Percentiles rank a stretch among this genome's conserved stretches.
Evolutionary conservation across 2,888 invertebrate genomes (phyloP).

Genomic region (Exocentrus adspersus): DNA sequence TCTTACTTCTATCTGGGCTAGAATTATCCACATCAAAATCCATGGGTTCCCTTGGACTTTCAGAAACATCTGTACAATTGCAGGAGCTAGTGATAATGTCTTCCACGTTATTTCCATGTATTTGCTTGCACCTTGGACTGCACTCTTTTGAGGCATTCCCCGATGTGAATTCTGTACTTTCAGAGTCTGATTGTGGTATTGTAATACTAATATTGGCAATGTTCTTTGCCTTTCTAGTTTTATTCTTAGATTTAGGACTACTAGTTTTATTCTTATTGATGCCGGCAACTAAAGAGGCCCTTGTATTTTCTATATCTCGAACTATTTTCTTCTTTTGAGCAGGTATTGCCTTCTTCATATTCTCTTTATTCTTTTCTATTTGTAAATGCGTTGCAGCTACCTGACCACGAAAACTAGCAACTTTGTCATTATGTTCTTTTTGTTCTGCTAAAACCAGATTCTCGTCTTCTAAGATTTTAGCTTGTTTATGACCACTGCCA

Average conservation of each 20-base stretch:
- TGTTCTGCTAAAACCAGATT: constrained; percentile 46
- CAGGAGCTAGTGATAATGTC: constrained; percentile 16
- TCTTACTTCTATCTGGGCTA: constrained; percentile 3
- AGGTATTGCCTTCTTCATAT: constrained; percentile 48
- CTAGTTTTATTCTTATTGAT: constrained; percentile 4
- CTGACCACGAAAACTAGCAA: constrained; percentile 61
- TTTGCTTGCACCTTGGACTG: too few relatives aligned
- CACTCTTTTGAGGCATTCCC: not conserved
- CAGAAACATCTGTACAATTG: constrained; percentile 37
- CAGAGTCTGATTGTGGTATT: constrained; percentile 40
- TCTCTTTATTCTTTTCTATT: constrained; percentile 51
- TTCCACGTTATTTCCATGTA: constrained; percentile 7
- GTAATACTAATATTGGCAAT: constrained; percentile 46
- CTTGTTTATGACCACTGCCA: constrained; percentile 65
- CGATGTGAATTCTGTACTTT: constrained; percentile 26
- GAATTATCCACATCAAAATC: not conserved
- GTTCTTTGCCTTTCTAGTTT: constrained; percentile 8
- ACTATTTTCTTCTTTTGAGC: constrained; percentile 55
- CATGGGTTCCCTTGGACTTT: constrained; percentile 10
- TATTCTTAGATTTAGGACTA: not conserved
- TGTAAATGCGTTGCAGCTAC: constrained; percentile 59
- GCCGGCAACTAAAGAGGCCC: constrained; percentile 58
- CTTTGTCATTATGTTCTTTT: constrained; percentile 37
- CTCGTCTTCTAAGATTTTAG: constrained; percentile 60
- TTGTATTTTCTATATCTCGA: constrained; percentile 64